These are phyloP conservation scores for Antennarius striatus DNA, from an alignment of 2,113 vertebrate species.

Conservation along the genomic window DNA sequence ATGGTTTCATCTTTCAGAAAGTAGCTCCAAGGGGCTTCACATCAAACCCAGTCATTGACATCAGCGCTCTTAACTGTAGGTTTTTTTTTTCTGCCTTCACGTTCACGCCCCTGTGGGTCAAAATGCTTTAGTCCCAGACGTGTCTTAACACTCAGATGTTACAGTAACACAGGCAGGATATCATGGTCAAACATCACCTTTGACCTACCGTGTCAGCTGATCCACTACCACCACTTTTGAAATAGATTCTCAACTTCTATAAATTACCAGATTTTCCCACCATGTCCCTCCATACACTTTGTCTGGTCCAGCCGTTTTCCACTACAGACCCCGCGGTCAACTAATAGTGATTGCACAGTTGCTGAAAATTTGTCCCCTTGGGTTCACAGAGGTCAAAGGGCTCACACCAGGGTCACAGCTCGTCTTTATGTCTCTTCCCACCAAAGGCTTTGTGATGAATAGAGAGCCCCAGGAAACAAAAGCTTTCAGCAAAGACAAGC, in stretches of 20 bases:
- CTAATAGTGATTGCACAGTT: conserved; percentile 85
- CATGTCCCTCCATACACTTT: conserved; percentile 82
- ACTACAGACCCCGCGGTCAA: conserved; percentile 80
- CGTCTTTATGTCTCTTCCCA: conserved; percentile 88
- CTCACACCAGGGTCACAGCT: conserved; percentile 86
- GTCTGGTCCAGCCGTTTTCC: conserved; percentile 79
- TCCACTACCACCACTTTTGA: conserved; percentile 89
- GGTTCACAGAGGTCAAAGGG: conserved; percentile 95
- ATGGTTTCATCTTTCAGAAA: conserved; percentile 9
- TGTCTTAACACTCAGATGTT: conserved; percentile 94
- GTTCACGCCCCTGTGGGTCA: conserved; percentile 81
- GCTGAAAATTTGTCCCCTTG: conserved; percentile 87
- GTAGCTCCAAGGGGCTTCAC: conserved; percentile 50
- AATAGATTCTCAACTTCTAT: conserved; percentile 93
- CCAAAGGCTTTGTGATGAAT: conserved; percentile 98
- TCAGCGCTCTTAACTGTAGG: conserved; percentile 75
- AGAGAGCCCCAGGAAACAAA: conserved; percentile 86
- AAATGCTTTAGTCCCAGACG: conserved; percentile 83
- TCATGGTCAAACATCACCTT: conserved; percentile 90
- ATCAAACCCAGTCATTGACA: conserved; percentile 73
- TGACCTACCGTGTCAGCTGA: conserved; percentile 94
- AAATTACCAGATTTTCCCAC: conserved; percentile 95
- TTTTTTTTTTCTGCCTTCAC: conserved; percentile 45
- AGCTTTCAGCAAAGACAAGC: conserved; percentile 89
- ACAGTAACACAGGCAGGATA: conserved; percentile 94